Base-by-base conservation (phyloP, 2,797 vertebrate species). In the Leucoraja ocellata region DNA sequence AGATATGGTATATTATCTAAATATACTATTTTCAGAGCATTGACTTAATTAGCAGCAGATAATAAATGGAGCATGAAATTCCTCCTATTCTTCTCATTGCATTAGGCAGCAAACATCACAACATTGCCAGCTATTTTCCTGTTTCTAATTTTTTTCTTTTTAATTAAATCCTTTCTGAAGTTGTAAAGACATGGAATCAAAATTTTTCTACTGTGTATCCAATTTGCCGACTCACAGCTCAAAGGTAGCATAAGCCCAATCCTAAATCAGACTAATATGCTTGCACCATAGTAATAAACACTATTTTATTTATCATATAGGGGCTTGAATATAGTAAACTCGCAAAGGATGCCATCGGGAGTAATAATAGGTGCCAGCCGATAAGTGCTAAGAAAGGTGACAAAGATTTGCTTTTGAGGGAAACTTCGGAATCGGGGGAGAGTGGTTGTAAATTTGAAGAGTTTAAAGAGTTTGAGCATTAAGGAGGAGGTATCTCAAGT, bases 31-130 rank as follows among this genome's bases (percentile, higher is more conserved):
- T 84, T 84, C 54, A 84, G 54, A 63, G 81, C 25, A 28, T 84
- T 78, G 77, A 78, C 77, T 78, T 32, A 78, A 78, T 78, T 61
- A 61, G 58, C 54, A 18, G 81, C 58, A 58, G 54, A 25, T 61
- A 84, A 84, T 84, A 84, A 61, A 84, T 84, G 25, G 81, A 84
- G 81, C 81, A 63, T 58, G 25, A 84, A 84, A 61, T 84, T 14
- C 3, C 6, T 84, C 46, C 78, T 39, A 39, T 79, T 58, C 81
- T 84, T 28, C 28, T 84, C 54, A 63, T 28, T 84, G 54, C 81
- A 28, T 84, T 61, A 63, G 81, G 25, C 81, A 84, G 58, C 61
- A 28, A 84, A 84, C 54, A 58, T 61, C 54, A 61, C 14, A 61
- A 36, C 54, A 84, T 84, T 25, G 23, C 54, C 81, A 61, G n/a